These are phyloP conservation scores for Drosophila serrata DNA, from an alignment of 1,140 invertebrate species.

Conservation along the genomic window DNA sequence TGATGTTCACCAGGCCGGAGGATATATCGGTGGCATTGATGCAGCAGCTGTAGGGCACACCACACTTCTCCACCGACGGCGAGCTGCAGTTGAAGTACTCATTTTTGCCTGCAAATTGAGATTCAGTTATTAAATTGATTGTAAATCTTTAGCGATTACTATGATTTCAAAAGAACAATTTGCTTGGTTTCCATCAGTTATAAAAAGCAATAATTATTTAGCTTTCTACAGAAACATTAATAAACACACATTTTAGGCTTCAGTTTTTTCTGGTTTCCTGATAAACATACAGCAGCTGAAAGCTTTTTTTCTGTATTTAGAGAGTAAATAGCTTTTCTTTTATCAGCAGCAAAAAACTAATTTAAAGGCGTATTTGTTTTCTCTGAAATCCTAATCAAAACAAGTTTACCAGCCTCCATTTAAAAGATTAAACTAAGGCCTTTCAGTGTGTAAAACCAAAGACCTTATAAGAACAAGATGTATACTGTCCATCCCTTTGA, in stretches of 20 bases:
- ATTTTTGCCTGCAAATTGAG: slow-evolving; percentile 88
- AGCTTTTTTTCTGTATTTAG: not conserved
- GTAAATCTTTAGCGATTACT: no score
- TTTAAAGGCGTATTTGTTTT: slow-evolving; percentile 5
- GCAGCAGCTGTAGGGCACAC: slow-evolving; percentile 97
- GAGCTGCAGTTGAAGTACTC: slow-evolving; percentile 97
- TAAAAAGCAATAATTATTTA: not conserved
- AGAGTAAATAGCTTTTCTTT: not conserved
- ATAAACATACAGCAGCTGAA: not conserved
- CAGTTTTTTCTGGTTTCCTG: not conserved
- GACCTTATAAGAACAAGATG: not conserved
- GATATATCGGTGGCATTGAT: slow-evolving; percentile 95
- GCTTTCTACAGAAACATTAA: not conserved
- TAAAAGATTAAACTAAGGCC: not conserved
- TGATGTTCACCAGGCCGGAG: slow-evolving; percentile 94
- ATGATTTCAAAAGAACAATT: no score
- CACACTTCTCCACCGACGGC: slow-evolving; percentile 94
- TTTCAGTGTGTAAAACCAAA: not conserved
- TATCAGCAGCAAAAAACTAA: slow-evolving; percentile 3
- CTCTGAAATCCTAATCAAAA: not conserved
- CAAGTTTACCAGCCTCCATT: not conserved
- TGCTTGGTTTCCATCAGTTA: not conserved
- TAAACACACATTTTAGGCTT: not conserved
- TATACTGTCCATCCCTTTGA: not conserved
- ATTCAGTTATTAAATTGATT: no score